Conservation (phyloP, 2,113 vertebrate genomes). For the Cochlearius cochlearius region DNA sequence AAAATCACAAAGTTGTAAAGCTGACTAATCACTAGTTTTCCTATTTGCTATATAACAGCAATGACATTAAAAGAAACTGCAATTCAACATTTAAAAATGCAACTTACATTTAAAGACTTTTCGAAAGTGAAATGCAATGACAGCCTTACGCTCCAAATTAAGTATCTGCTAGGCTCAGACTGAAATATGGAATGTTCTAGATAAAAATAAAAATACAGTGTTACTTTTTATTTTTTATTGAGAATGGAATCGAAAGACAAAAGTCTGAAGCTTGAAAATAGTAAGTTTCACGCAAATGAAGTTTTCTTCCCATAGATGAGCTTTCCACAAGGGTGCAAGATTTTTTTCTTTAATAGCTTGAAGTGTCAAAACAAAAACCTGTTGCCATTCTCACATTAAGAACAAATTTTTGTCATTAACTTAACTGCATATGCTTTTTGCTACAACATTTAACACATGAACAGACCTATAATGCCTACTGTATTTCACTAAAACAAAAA, state of each 20-base stretch:
- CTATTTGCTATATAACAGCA: conserved; percentile 71
- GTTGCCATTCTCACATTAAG: conserved; percentile 66
- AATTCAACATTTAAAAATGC: conserved; percentile 68
- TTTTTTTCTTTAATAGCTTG: conserved; percentile 56
- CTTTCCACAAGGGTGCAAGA: conserved; percentile 62
- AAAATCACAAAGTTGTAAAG: conserved; percentile 70
- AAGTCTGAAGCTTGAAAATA: conserved; percentile 66
- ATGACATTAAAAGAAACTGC: conserved; percentile 75
- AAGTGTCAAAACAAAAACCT: conserved; percentile 61
- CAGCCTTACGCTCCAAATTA: conserved; percentile 67
- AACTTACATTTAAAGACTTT: conserved; percentile 65
- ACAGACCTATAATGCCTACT: conserved; percentile 74
- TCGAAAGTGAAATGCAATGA: conserved; percentile 71
- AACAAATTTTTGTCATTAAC: conserved; percentile 73
- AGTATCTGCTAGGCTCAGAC: conserved; percentile 74
- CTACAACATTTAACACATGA: conserved; percentile 80
- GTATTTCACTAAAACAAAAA: conserved; percentile 78
- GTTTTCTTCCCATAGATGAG: conserved; percentile 52
- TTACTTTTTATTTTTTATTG: conserved; percentile 73
- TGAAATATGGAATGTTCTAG: conserved; percentile 76
- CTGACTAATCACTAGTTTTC: conserved; percentile 65
- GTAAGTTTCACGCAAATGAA: conserved; percentile 42
- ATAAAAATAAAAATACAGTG: conserved; percentile 74
- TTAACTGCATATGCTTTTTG: conserved; percentile 71
- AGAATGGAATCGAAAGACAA: conserved; percentile 70